Evolutionary conservation across 2,113 vertebrate species (phyloP), one percentile per base, ranked within the genome.

Genomic region (Rallus limicola): DNA sequence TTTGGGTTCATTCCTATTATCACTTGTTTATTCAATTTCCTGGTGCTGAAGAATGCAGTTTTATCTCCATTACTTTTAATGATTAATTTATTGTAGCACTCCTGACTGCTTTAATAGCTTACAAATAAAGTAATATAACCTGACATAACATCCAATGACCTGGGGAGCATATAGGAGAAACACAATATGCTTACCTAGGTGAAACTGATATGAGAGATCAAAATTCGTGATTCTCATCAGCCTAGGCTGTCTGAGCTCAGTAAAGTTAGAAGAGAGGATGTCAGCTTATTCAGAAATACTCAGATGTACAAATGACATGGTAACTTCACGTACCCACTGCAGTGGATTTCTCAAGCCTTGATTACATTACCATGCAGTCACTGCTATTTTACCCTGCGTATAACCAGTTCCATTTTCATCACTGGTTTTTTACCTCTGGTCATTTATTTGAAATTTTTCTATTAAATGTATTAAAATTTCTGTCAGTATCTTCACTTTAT

Each of bases 21-120:
- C 68, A 31, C 46, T 69, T 88, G 50, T 90, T 93, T 83, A 58
- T 70, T 86, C 48, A 10, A 3, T 42, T 79, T 65, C 55, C 58
- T 76, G 29, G 14, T 65, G 59, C 28, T 68, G 71, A 52, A 70
- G 68, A 88, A 83, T 17, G 28, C 5, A 34, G 69, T 48, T 80
- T 81, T 86, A 29, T 79, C 80, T 87, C 62, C 48, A 26, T 60
- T 86, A 44, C 69, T 62, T 76, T 50, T 74, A 96, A 95, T 76
- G 53, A 82, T 91, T 95, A 82, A 93, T 92, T 72, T 79, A 65
- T 9, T 76, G 44, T 56, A 21, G 33, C 60, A 28, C 53, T 89
- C 33, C 63, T 82, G 50, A 82, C 34, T 68, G 38, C 34, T 84
- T 56, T 93, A 96, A 93, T 93, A 91, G 86, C 58, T 96, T 79